Base-by-base conservation (phyloP, 2,797 vertebrate genomes). In the Mastacembelus armatus region DNA sequence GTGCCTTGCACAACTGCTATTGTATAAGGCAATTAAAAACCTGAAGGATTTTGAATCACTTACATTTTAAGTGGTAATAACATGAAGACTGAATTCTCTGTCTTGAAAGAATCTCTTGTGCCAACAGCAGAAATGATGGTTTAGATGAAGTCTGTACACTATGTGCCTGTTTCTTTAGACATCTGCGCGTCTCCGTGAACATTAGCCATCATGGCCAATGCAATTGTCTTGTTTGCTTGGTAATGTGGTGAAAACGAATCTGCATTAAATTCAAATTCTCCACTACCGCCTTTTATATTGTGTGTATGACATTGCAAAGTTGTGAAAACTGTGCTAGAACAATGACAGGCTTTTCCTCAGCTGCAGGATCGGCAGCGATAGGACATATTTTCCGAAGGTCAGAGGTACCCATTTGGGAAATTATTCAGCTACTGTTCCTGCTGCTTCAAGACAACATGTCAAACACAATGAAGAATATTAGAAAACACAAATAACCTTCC, bases 301-400 rank as follows among this genome's bases (percentile, higher is more conserved):
- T 51, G 26, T 42, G 33, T 36, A 14, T 64, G 70, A 80, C 58
- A 73, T 63, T 71, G 62, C 45, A 51, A 62, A 67, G 62, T 69
- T 63, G 66, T 66, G 42, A 75, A 78, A 78, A 66, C 35, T 32
- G 39, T 29, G 68, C 63, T 49, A 24, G 63, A 73, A 80, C 81
- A 88, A 83, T 79, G 71, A 78, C 49, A 58, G 61, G 74, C 64
- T 67, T 88, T 82, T 90, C 78, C 78, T 67, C 67, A n/a, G 67
- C 60, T 71, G 64, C 16, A 26, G 66, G 67, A 80, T 60, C 77
- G 65, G 65, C 56, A 36, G 61, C 44, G 80, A 87, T 75, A 79
- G 85, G 85, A 90, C 81, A 83, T 85, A 69, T 87, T 91, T 89
- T 81, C 72, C 86, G 88, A 91, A 91, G 91, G 91, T 91, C 89